Evolutionary conservation across 2,797 vertebrate species (phyloP).

Genomic region (Cercopithecus mitis): DNA sequence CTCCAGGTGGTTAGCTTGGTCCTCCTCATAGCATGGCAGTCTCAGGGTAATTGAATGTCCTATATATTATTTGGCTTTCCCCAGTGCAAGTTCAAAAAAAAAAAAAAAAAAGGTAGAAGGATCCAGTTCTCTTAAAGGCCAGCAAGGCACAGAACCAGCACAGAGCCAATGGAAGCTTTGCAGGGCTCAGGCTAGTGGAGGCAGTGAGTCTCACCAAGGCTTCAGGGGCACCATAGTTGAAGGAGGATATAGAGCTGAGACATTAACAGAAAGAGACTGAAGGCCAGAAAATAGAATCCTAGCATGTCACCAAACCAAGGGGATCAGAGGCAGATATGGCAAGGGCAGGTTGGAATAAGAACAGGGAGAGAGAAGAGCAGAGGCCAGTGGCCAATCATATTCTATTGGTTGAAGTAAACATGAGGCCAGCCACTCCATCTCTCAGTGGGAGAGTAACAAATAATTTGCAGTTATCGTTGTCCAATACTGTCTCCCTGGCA

Average conservation of each 20-base stretch:
- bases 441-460: background rate
- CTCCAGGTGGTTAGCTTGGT: background rate
- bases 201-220: background rate
- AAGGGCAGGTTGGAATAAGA: background rate
- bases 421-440: background rate
- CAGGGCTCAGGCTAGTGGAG: background rate
- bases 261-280: background rate
- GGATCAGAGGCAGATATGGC: background rate
- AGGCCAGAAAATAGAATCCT: background rate
- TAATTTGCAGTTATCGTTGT: background rate
- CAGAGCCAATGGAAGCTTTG: background rate
- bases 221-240: background rate
- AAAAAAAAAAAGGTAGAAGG: background rate
- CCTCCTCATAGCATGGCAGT: background rate
- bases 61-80: background rate
- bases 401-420: background rate
- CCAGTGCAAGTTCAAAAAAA: background rate
- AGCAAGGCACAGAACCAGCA: background rate
- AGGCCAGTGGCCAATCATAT: background rate
- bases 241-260: background rate
- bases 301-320: background rate
- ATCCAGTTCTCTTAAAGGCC: background rate
- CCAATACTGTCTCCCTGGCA: background rate
- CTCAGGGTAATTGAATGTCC: background rate
- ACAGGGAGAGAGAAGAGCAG: background rate